Base-by-base conservation (phyloP, 2,797 vertebrate species). In the Onychomys leucogaster region DNA sequence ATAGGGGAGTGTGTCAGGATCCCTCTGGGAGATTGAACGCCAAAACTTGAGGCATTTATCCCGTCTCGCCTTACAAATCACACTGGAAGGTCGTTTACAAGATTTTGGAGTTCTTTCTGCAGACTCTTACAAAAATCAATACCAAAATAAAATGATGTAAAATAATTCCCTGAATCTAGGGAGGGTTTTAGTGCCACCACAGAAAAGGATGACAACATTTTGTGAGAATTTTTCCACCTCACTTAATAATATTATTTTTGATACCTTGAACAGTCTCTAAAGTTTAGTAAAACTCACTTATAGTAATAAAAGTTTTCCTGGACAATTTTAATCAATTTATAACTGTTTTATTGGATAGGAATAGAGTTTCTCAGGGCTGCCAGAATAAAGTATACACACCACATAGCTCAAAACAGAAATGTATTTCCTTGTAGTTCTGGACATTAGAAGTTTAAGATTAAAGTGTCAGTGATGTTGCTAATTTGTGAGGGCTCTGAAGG, bases 71-170 rank as follows among this genome's bases (percentile, higher is more conserved):
- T 81, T 57, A 41, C 63, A 94, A 77, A 94, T 94, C 85, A 34
- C 59, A 81, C 90, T 76, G 61, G 77, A 81, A n/a, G 37, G 78
- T 46, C 25, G 8, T 34, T 94, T 43, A 75, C 88, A 52, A 93
- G 73, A 91, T 90, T 90, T 59, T 90, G 41, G 59, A 87, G 32
- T 86, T 90, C 65, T 52, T 94, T 80, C 78, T 91, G 52, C 11
- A 29, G 76, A 76, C 71, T 69, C 69, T 93, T 85, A 77, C 73
- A 86, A 84, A 57, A 97, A 88, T 94, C 91, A 88, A 94, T 78
- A 63, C 81, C 77, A 57, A 92, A 93, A 94, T 81, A 91, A 94
- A 93, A 77, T 55, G 43, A 85, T 2, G 3, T 77, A 73, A 82
- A 94, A 46, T 90, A 93, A 94, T 55, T 92, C 59, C 87, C 83